Base-by-base conservation (phyloP, 2,888 invertebrate species). In the Matsumyia berberina region DNA sequence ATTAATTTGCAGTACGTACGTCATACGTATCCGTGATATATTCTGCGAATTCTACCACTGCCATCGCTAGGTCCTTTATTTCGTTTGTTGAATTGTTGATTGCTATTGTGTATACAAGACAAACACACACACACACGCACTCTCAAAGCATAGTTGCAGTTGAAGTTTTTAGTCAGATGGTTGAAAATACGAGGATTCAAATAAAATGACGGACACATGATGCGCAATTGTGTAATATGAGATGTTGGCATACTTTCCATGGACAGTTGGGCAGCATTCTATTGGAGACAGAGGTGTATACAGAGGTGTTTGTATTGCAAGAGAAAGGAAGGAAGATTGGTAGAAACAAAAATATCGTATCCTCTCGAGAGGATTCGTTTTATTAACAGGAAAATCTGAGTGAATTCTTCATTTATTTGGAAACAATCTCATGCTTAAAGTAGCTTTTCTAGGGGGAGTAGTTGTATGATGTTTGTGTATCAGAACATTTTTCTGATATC, bases 181-280 rank as follows among this genome's bases (percentile, higher is more conserved):
- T 37, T 0, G n/a, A 17, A 2, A 24, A 31, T 2, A 42, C 29
- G 29, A 0, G 31, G 17, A 35, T 55, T 49, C 46, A 70, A 57
- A 64, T 78, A 49, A 64, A 64, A 70, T 78, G 64, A 72, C 17
- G 57, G 70, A 49, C 78, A 70, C 57, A 78, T 64, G 78, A 72
- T 78, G 70, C 24, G 73, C 53, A 11, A 53, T 53, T 67, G 67
- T 44, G 55, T 46, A 44, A 64, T 46, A 62, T 69, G 69, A 69
- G 62, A 77, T 77, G 69, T 77, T 69, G 55, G 55, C 77, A 69
- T 62, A 62, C 44, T 62, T 55, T 62, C 55, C 12, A 44, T 55
- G 53, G 2, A 53, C 37, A 12, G 17, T 29, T 70, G 60, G 29
- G 29, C 42, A 42, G 42, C 44, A 19, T 58, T 57, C 39, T 19